These are phyloP conservation scores for Fopius arisanus DNA, from an alignment of 1,140 invertebrate genomes.

Conservation along the genomic window DNA sequence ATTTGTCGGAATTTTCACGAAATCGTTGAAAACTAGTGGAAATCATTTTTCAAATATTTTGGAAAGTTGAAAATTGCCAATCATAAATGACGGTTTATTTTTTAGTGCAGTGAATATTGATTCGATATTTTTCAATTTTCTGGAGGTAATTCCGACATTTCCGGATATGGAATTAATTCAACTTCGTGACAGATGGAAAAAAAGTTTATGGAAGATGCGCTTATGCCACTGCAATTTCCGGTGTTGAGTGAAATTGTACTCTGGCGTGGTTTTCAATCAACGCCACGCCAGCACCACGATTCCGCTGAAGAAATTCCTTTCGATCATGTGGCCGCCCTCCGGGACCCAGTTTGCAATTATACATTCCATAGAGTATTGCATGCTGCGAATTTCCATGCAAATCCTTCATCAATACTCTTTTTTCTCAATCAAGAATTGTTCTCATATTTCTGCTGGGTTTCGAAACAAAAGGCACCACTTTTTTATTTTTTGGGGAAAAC, in stretches of 20 bases:
- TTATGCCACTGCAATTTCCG: slow-evolving; percentile 17
- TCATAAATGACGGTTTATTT: too few relatives aligned
- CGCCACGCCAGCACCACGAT: not conserved
- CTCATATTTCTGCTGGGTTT: not conserved
- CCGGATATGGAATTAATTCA: not conserved
- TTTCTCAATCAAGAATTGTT: not conserved
- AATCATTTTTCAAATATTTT: too few relatives aligned
- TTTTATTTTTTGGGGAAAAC: not conserved
- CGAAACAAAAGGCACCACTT: not conserved
- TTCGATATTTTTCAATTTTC: too few relatives aligned
- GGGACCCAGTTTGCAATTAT: slow-evolving; percentile 26
- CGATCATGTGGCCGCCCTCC: not conserved
- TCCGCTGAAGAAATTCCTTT: slow-evolving; percentile 28
- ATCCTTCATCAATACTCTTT: slow-evolving; percentile 20
- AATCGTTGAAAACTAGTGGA: too few relatives aligned
- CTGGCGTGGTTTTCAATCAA: slow-evolving; percentile 28
- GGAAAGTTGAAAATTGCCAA: too few relatives aligned
- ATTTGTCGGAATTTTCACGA: too few relatives aligned
- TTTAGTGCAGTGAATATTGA: too few relatives aligned
- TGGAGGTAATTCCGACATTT: not conserved
- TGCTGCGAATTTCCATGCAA: slow-evolving; percentile 15
- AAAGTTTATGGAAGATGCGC: slow-evolving; percentile 6
- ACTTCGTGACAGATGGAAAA: not conserved
- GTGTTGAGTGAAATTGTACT: slow-evolving; percentile 22
- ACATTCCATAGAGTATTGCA: slow-evolving; percentile 14